A percentile compares a stretch with the other conserved stretches of the same genome.
Conservation (phyloP, 2,113 vertebrate genomes). For the Serilophus lunatus region DNA sequence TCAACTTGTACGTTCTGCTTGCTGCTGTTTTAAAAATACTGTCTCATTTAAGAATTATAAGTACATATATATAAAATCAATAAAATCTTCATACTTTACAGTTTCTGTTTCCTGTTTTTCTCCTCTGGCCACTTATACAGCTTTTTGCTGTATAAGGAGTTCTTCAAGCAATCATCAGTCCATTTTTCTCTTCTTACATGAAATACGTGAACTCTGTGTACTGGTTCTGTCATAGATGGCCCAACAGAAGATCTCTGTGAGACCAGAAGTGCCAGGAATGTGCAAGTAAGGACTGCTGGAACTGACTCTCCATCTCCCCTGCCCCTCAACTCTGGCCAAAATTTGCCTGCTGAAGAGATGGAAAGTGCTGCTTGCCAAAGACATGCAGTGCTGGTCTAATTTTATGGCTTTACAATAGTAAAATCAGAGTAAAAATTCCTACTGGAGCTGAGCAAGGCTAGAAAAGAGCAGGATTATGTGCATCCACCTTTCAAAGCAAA, state of each 20-base stretch:
- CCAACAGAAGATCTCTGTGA: background rate
- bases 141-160: background rate
- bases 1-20: constrained; percentile 71
- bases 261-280: background rate
- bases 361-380: background rate
- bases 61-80: constrained; percentile 62
- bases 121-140: background rate
- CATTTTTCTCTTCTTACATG: background rate
- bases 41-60: constrained; percentile 63
- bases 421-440: background rate
- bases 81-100: constrained; percentile 75
- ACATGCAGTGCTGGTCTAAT: background rate
- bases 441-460: background rate
- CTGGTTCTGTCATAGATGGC: background rate
- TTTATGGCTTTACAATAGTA: background rate
- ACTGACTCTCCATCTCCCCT: background rate
- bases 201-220: background rate
- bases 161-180: background rate
- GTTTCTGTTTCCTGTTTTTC: background rate
- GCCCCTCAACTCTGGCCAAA: background rate
- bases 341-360: background rate
- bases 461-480: background rate
- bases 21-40: constrained; percentile 71
- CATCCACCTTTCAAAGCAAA: background rate
- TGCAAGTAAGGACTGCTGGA: background rate